phyloP scores from a whole-genome alignment of 2,113 vertebrate species.

The Brienomyrus brachyistius region DNA sequence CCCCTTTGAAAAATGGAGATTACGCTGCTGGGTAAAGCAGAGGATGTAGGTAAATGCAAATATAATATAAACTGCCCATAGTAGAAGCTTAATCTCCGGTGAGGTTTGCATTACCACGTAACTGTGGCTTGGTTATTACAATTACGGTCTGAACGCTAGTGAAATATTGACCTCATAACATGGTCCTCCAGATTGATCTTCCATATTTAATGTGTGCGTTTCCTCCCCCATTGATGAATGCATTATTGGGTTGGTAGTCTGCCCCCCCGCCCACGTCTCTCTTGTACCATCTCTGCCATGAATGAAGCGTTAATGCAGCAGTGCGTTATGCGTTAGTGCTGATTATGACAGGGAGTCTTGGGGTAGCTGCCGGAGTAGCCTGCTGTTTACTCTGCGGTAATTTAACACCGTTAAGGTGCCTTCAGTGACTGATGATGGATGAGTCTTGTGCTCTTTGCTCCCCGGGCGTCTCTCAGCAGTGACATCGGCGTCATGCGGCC shows the following conservation, averaged over 20 bases:
- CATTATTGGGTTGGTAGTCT: slow-evolving; percentile 29
- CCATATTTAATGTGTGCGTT: slow-evolving; percentile 9
- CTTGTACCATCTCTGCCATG: slow-evolving; percentile 30
- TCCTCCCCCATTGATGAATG: slow-evolving; percentile 21
- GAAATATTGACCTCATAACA: slow-evolving; percentile 37
- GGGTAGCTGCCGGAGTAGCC: slow-evolving; percentile 10
- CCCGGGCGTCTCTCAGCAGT: background rate
- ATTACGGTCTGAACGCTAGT: background rate
- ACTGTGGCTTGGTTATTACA: slow-evolving; percentile 15
- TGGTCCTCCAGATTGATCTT: slow-evolving; percentile 30
- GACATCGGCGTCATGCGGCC: background rate
- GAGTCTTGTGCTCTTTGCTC: background rate
- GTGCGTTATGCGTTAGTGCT: slow-evolving; percentile 35
- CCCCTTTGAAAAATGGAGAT: background rate
- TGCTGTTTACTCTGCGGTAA: slow-evolving; percentile 18
- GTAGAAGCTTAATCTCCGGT: background rate
- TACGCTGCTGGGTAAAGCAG: background rate
- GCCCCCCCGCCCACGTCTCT: slow-evolving; percentile 25
- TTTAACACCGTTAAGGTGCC: slow-evolving; percentile 18
- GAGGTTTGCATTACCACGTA: slow-evolving; percentile 9
- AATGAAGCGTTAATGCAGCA: slow-evolving; percentile 40
- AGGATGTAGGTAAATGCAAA: background rate
- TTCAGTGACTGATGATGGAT: slow-evolving; percentile 18
- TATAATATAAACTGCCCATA: slow-evolving; percentile 17
- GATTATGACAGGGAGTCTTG: slow-evolving; percentile 26